These are phyloP conservation scores for Furcula furcula DNA, from an alignment of 2,888 invertebrate genomes.

Conservation along the genomic window DNA sequence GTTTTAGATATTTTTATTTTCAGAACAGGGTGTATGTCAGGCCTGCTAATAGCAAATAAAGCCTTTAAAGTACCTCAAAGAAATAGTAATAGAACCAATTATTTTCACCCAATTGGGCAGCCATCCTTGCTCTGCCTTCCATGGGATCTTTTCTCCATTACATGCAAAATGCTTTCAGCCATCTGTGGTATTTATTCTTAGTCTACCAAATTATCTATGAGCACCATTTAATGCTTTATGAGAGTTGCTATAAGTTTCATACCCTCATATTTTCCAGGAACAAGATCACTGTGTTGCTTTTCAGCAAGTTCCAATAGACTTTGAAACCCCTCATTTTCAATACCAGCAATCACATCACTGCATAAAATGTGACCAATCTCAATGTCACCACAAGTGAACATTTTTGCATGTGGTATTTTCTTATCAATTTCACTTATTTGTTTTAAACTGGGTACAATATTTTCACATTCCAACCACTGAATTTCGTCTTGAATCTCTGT, in stretches of 20 bases:
- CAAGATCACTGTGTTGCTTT: conserved; percentile 86
- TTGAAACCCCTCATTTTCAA: conserved; percentile 46
- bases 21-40: too few species aligned
- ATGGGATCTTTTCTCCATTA: too few species aligned
- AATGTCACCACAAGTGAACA: conserved; percentile 64
- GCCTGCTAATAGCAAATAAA: too few species aligned
- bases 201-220: too few species aligned
- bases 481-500: conserved; percentile 30
- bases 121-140: too few species aligned
- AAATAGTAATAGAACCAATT: too few species aligned
- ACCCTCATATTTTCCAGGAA: conserved; percentile 92
- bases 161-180: not conserved
- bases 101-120: too few species aligned
- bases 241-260: conserved; percentile 3
- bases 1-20: too few species aligned
- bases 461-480: conserved; percentile 55
- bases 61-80: too few species aligned
- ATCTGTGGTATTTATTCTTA: too few species aligned
- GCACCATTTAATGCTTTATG: too few species aligned
- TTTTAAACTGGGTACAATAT: conserved; percentile 48
- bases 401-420: conserved; percentile 56
- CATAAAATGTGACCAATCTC: conserved; percentile 72
- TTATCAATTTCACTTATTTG: conserved; percentile 51
- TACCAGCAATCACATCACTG: conserved; percentile 55
- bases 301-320: conserved; percentile 79